A percentile compares a stretch with the other conserved stretches of the same genome.
These are phyloP conservation scores for Busseola fusca DNA, from an alignment of 2,888 invertebrate species.

Conservation along the genomic window DNA sequence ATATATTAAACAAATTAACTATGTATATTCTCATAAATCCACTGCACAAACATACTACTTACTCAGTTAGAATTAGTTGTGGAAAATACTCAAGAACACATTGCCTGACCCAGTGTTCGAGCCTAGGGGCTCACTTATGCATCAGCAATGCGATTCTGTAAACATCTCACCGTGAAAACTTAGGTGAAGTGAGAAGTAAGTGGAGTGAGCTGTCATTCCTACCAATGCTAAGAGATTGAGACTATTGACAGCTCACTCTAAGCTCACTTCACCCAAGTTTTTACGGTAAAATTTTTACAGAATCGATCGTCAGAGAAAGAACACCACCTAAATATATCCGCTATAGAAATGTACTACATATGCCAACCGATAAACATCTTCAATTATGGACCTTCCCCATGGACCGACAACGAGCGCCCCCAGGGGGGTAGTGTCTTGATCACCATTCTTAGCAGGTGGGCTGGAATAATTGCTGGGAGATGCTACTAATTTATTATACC, in stretches of 20 bases:
- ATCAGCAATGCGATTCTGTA: too few relatives aligned
- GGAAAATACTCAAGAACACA: background rate
- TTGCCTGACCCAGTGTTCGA: background rate
- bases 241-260: too few relatives aligned
- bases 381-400: conserved; percentile 30
- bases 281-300: too few relatives aligned
- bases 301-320: too few relatives aligned
- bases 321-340: background rate
- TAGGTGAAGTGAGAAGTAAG: too few relatives aligned
- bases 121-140: conserved; percentile 1
- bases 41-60: background rate
- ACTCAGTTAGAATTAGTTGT: background rate
- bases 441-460: conserved; percentile 15
- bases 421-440: conserved; percentile 17
- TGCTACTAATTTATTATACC: conserved; percentile 12
- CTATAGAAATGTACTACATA: conserved; percentile 11
- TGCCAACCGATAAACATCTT: conserved; percentile 20
- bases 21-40: background rate
- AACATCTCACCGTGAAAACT: too few relatives aligned
- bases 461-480: conserved; percentile 23
- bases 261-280: too few relatives aligned
- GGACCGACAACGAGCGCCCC: conserved; percentile 30
- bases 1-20: background rate
- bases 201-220: too few relatives aligned
- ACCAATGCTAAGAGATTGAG: too few relatives aligned